Evolutionary conservation across 2,113 vertebrate genomes (phyloP), one percentile per base, ranked within the genome.

Genomic region (Alexandromys fortis): DNA sequence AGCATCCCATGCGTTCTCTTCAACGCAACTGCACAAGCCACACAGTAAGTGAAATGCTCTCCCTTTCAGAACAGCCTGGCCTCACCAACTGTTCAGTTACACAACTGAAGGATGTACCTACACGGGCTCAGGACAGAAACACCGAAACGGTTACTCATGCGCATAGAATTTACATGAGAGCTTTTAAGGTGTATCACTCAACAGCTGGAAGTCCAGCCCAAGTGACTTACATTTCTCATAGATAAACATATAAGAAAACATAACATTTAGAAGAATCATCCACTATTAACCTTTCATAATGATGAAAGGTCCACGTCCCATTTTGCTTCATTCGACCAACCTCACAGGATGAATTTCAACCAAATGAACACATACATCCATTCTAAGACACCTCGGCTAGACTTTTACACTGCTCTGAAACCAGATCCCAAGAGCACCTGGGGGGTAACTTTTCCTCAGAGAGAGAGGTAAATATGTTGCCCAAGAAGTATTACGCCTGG

Each of bases 161-260:
- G 81, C 73, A 81, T 76, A 55, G 89, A 91, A 86, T 89, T 91
- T 81, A 92, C 35, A 55, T 0, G 63, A 87, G 61, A 52, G 8
- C 68, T 96, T 89, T 87, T 58, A 78, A 89, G 86, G 78, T 8
- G 7, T 16, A 38, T 83, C 77, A 79, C 67, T 89, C 93, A 93
- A 90, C 68, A 65, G 55, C n/a, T 96, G 83, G 73, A 96, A 94
- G 92, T 83, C 55, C 49, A 94, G 81, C 87, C 72, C 49, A 75
- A 75, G 24, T 38, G 78, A 83, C 82, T 95, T 86, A 72, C 13
- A 30, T 94, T 91, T 91, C 93, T 90, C 73, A 55, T 89, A 94
- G 95, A 89, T 58, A 93, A 85, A 96, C 47, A 95, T 45, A 85
- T 70, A 85, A 13, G 33, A 93, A 90, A 91, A 97, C 73, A 52